These are phyloP conservation scores for Actinemys pallida DNA, from an alignment of 2,113 vertebrate genomes.

Conservation along the genomic window DNA sequence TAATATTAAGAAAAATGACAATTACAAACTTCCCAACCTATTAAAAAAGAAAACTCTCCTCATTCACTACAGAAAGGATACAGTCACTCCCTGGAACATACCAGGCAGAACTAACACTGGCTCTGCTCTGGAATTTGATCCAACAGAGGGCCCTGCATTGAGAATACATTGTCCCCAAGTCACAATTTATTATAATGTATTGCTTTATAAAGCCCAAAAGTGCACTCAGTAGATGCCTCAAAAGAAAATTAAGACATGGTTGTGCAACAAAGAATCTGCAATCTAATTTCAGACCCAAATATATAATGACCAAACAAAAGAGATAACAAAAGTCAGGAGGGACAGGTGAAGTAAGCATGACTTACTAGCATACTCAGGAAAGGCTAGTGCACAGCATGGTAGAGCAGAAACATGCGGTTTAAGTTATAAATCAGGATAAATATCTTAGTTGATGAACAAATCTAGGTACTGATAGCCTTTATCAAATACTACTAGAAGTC, in stretches of 20 bases:
- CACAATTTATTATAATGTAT: accelerated
- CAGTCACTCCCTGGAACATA: not conserved
- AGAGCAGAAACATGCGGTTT: not conserved
- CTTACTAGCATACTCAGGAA: not conserved
- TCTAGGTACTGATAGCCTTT: not conserved
- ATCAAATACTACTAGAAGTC: not conserved
- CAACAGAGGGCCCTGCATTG: not conserved
- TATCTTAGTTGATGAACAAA: not conserved
- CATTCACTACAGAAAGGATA: not conserved
- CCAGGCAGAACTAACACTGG: accelerated
- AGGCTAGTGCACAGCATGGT: too few relatives aligned
- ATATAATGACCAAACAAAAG: not conserved
- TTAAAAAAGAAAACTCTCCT: not conserved
- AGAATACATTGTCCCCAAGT: accelerated
- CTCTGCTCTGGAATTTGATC: not conserved
- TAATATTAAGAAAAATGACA: accelerated
- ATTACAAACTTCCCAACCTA: not conserved
- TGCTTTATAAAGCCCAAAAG: not conserved
- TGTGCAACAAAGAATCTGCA: not conserved
- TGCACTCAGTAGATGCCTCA: not conserved
- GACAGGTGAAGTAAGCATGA: not conserved
- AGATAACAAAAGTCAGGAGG: not conserved
- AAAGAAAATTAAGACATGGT: accelerated
- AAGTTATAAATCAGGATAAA: not conserved
- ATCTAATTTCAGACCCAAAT: not conserved